Evolutionary conservation across 37 sponge, comb jelly and placozoan species (phyloP).

Genomic region (Spongilla lacustris): DNA sequence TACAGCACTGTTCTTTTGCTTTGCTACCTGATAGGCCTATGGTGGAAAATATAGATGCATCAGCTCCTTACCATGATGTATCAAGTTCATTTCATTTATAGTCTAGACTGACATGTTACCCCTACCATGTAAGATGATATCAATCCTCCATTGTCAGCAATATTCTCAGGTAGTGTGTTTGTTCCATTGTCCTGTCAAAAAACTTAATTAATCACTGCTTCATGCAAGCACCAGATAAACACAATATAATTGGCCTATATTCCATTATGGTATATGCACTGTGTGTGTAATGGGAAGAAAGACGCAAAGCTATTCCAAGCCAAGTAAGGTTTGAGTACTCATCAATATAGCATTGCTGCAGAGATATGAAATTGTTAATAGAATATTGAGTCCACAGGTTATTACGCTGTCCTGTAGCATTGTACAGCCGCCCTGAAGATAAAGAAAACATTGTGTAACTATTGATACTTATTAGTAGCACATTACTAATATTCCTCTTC

Average conservation of each 20-base stretch:
- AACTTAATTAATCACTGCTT: background rate
- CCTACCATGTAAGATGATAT: constrained; percentile 27
- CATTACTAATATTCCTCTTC: no score
- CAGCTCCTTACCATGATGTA: no score
- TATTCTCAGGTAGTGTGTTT: constrained; percentile 39
- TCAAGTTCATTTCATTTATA: no score
- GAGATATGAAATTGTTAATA: background rate
- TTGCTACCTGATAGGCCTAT: background rate
- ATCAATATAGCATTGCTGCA: background rate
- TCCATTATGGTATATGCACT: no score
- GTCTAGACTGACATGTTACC: background rate
- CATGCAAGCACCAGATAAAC: no score
- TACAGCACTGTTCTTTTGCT: constrained; percentile 10
- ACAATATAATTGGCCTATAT: no score
- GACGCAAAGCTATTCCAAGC: background rate
- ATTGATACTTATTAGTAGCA: no score
- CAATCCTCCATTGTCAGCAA: constrained; percentile 75
- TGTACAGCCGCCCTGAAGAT: background rate
- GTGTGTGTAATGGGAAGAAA: no score
- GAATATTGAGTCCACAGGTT: background rate
- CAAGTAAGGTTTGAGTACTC: background rate
- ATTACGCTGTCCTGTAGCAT: background rate
- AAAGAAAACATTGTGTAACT: no score
- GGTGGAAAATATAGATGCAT: background rate
- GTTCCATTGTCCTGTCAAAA: background rate